A percentile compares a stretch with the other conserved stretches of the same genome.
These are phyloP conservation scores for Dolichoris vasculosae DNA, from an alignment of 1,140 invertebrate genomes.

Conservation along the genomic window DNA sequence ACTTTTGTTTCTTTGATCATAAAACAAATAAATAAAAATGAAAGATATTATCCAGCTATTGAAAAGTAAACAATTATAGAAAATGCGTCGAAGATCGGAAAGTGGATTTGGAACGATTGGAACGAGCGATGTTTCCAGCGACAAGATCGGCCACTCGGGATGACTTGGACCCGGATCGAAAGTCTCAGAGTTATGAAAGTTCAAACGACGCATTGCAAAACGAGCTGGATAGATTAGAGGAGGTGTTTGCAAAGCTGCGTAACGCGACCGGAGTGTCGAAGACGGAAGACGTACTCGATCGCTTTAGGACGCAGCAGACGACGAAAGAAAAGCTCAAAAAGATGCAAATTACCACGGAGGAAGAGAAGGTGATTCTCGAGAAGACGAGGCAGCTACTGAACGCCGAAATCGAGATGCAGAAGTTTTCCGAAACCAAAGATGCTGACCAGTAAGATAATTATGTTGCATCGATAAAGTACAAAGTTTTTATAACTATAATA, in stretches of 20 bases:
- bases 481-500: too few species aligned
- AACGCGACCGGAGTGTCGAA: conserved; percentile 84
- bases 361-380: conserved; percentile 83
- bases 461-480: background rate
- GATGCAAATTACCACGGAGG: conserved; percentile 81
- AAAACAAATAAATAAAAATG: too few species aligned
- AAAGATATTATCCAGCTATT: background rate
- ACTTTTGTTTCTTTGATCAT: too few species aligned
- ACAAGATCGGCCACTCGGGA: conserved; percentile 40
- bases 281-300: conserved; percentile 82
- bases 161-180: conserved; percentile 56
- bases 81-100: conserved; percentile 81
- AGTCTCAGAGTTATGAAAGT: conserved; percentile 35
- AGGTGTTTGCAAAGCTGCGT: conserved; percentile 82
- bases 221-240: conserved; percentile 77
- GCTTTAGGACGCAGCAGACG: conserved; percentile 82
- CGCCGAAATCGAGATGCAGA: conserved; percentile 82
- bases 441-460: conserved; percentile 80
- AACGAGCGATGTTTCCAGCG: conserved; percentile 80
- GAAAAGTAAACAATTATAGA: conserved; percentile 59
- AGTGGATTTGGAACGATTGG: conserved; percentile 81
- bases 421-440: conserved; percentile 86
- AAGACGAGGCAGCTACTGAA: conserved; percentile 80
- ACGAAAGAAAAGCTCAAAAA: conserved; percentile 81
- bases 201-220: conserved; percentile 63